Conservation (phyloP, 2,888 invertebrate species). For the Athalia circularis region DNA sequence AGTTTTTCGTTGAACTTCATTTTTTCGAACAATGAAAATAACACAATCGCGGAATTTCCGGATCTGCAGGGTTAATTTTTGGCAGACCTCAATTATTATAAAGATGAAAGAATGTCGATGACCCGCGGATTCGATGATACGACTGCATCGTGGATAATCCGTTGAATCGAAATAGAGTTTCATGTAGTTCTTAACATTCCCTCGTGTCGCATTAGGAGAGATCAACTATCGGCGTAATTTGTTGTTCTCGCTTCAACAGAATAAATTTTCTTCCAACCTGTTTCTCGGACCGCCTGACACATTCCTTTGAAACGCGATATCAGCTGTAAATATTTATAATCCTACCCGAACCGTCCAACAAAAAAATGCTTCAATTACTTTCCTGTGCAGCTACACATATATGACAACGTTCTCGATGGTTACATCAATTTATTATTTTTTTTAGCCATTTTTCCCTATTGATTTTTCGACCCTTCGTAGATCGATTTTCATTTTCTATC, state of each 20-base stretch:
- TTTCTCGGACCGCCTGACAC: slow-evolving; percentile 54
- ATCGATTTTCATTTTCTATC: not conserved
- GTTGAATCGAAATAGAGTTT: slow-evolving; percentile 28
- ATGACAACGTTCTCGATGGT: slow-evolving; percentile 64
- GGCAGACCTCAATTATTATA: not conserved
- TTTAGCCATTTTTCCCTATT: too few relatives aligned
- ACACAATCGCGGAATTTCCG: not conserved
- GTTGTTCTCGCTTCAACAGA: slow-evolving; percentile 71
- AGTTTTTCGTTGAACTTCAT: too few relatives aligned
- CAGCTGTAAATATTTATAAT: slow-evolving; percentile 43
- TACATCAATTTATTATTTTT: slow-evolving; percentile 59
- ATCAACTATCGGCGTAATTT: slow-evolving; percentile 71
- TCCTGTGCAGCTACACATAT: not conserved
- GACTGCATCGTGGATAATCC: slow-evolving; percentile 27
- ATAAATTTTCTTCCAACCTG: slow-evolving; percentile 69
- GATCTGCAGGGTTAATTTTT: not conserved
- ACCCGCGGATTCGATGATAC: not conserved
- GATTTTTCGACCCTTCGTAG: too few relatives aligned
- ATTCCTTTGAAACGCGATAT: slow-evolving; percentile 51
- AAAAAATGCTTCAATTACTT: slow-evolving; percentile 33
- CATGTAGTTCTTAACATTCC: slow-evolving; percentile 61
- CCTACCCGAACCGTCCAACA: slow-evolving; percentile 11
- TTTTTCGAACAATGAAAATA: not conserved
- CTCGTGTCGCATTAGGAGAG: slow-evolving; percentile 71
- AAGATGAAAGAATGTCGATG: not conserved